phyloP scores from a whole-genome alignment of 2,797 vertebrate genomes.

The Gymnocypris eckloni region DNA sequence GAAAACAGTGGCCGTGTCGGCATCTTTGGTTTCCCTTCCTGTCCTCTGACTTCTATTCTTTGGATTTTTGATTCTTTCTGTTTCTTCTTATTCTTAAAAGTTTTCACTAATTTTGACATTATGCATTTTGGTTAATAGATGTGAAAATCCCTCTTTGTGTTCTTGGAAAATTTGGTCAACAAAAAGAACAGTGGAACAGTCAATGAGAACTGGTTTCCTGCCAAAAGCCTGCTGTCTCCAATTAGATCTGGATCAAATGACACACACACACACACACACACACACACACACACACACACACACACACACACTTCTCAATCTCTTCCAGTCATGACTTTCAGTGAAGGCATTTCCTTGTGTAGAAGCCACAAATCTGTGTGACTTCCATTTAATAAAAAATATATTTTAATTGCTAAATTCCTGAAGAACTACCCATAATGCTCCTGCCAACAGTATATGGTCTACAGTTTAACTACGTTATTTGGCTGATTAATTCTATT shows the following conservation, averaged over 20 bases:
- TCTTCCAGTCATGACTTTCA: background rate
- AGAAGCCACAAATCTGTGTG: background rate
- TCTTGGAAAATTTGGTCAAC: background rate
- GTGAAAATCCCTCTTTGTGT: background rate
- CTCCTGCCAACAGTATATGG: background rate
- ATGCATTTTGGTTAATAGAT: background rate
- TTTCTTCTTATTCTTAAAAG: background rate
- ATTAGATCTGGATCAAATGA: constrained; percentile 44
- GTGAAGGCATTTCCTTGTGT: background rate
- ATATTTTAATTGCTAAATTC: background rate
- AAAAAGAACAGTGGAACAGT: background rate
- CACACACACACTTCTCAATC: no score
- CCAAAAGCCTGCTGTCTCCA: constrained; percentile 28
- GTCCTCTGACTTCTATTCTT: background rate
- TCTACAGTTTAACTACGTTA: background rate
- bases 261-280: background rate
- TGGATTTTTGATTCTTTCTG: background rate
- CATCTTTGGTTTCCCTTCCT: constrained; percentile 36
- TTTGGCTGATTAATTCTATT: background rate
- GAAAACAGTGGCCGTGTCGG: constrained; percentile 3
- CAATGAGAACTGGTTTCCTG: constrained; percentile 16
- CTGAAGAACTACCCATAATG: background rate
- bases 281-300: background rate
- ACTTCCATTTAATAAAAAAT: background rate
- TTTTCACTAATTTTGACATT: background rate